phyloP scores from a whole-genome alignment of 1,140 invertebrate genomes.

The Tachypleus tridentatus region DNA sequence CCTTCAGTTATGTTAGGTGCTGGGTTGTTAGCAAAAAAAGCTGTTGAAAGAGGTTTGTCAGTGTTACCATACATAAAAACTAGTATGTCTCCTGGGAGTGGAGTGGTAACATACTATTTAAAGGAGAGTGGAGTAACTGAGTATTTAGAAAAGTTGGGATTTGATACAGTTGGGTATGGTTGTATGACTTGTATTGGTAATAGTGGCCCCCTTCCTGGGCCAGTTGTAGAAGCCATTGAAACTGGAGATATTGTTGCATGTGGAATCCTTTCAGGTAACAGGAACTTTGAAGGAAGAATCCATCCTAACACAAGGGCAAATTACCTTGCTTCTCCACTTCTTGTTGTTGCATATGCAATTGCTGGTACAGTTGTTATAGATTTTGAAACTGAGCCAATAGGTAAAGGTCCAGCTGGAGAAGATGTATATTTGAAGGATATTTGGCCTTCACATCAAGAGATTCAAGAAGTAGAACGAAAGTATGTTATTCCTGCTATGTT shows the following conservation, averaged over 20 bases:
- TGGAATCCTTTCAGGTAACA: conserved; percentile 88
- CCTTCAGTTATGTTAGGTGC: conserved; percentile 95
- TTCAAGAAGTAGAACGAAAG: conserved; percentile 73
- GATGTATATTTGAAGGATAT: conserved; percentile 79
- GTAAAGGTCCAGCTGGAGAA: conserved; percentile 52
- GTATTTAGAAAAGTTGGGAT: conserved; percentile 74
- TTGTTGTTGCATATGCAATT: conserved; percentile 94
- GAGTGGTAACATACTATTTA: conserved; percentile 95
- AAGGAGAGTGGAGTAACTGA: conserved; percentile 75
- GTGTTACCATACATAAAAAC: conserved; percentile 94
- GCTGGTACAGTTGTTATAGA: conserved; percentile 90
- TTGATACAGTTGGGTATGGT: conserved; percentile 87
- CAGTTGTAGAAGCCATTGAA: conserved; percentile 84
- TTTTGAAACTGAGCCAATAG: conserved; percentile 78
- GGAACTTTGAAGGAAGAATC: conserved; percentile 95
- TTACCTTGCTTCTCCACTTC: conserved; percentile 85
- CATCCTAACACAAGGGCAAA: conserved; percentile 93
- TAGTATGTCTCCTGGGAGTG: conserved; percentile 87
- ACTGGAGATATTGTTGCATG: conserved; percentile 88
- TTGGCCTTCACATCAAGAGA: conserved; percentile 85
- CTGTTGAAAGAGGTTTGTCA: conserved; percentile 73
- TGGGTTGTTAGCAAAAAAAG: conserved; percentile 85
- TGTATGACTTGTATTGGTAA: conserved; percentile 99
- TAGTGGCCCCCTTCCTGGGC: conserved; percentile 82
- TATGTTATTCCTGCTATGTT: conserved; percentile 97